phyloP scores from a whole-genome alignment of 2,797 vertebrate species.

The Alosa sapidissima region DNA sequence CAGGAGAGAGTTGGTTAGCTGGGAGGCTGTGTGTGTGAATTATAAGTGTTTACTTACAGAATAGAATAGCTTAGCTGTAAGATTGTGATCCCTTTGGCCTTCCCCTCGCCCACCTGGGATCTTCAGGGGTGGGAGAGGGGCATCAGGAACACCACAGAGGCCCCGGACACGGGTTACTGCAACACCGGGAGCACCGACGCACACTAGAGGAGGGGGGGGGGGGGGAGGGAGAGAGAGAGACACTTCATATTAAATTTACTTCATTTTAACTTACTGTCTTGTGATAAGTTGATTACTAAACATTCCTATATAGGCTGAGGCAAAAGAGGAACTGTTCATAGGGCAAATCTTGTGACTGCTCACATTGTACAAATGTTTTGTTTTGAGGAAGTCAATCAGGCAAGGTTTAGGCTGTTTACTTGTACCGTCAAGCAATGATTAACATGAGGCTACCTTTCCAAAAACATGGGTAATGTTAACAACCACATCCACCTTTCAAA shows the following conservation, averaged over 20 bases:
- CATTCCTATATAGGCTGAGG: neutral
- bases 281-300: neutral
- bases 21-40: neutral
- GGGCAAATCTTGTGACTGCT: neutral
- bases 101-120: slow-evolving; percentile 99
- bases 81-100: slow-evolving; percentile 99
- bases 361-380: no score
- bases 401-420: neutral
- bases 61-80: slow-evolving; percentile 96
- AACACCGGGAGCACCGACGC: slow-evolving; percentile 85
- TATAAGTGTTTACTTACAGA: slow-evolving; percentile 80
- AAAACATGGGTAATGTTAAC: neutral
- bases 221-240: neutral
- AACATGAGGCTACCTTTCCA: neutral
- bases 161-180: slow-evolving; percentile 98
- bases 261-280: neutral
- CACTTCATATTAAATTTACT: neutral
- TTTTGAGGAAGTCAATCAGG: neutral
- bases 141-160: slow-evolving; percentile 99
- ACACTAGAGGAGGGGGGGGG: slow-evolving; percentile 64
- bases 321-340: neutral
- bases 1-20: neutral
- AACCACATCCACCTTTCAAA: neutral
- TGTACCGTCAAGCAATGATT: neutral
- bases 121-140: slow-evolving; percentile 99